Percentiles rank a stretch among this genome's conserved stretches.
These are phyloP conservation scores for Sphinx pinastri DNA, from an alignment of 2,888 invertebrate species.

Conservation along the genomic window DNA sequence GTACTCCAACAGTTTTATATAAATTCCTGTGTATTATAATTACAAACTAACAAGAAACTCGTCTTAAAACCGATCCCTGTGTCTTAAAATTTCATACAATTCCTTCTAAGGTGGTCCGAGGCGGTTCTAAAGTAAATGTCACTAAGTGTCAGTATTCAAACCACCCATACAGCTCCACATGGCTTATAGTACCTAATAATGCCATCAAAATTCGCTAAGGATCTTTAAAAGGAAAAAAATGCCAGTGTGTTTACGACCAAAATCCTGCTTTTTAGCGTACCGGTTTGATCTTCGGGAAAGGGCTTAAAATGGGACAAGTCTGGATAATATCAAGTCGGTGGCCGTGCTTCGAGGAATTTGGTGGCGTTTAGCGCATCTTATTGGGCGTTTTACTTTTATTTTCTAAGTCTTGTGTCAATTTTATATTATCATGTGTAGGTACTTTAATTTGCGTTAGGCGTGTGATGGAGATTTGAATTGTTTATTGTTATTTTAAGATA, in stretches of 20 bases:
- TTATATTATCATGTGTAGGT: neutral
- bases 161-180: neutral
- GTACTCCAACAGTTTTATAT: too few species aligned
- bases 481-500: too few species aligned
- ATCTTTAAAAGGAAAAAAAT: conserved; percentile 4
- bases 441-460: neutral
- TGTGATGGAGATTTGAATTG: neutral
- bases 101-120: neutral
- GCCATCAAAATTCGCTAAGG: neutral
- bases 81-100: neutral
- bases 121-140: neutral
- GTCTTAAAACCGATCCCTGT: neutral
- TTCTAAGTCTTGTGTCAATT: neutral
- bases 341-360: neutral
- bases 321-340: conserved; percentile 40
- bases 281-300: conserved; percentile 45
- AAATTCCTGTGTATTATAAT: too few species aligned
- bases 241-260: conserved; percentile 29
- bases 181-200: neutral
- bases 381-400: neutral
- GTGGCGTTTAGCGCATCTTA: neutral
- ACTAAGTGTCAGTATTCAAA: neutral
- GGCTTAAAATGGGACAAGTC: conserved; percentile 38
- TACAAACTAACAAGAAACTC: too few species aligned
- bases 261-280: conserved; percentile 39